Conservation (phyloP, 2,113 vertebrate genomes). For the Nycticebus coucang region DNA sequence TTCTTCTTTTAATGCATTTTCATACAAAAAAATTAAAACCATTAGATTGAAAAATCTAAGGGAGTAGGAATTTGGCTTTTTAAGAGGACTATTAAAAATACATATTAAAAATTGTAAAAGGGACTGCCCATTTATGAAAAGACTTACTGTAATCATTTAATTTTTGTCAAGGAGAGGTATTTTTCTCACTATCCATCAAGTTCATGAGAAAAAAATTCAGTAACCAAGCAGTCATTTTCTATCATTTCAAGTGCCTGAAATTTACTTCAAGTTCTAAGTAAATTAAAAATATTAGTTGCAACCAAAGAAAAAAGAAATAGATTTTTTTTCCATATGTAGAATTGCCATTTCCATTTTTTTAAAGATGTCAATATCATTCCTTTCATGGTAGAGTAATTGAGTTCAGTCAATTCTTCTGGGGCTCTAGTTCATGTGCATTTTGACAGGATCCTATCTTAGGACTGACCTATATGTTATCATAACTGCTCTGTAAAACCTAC, state of each 20-base stretch:
- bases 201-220: slow-evolving; percentile 51
- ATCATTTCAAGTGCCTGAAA: slow-evolving; percentile 40
- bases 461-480: not conserved
- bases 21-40: not conserved
- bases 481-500: not conserved
- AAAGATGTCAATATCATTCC: not conserved
- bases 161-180: not conserved
- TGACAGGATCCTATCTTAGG: not conserved
- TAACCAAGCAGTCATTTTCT: not conserved
- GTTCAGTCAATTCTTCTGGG: not conserved
- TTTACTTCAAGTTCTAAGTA: not conserved
- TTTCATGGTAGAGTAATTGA: slow-evolving; percentile 38
- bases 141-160: slow-evolving; percentile 23
- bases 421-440: not conserved
- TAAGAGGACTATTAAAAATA: not conserved
- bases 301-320: not conserved
- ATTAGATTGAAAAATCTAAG: not conserved
- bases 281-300: not conserved
- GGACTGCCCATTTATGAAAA: not conserved
- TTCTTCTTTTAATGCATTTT: not conserved
- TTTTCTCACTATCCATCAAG: slow-evolving; percentile 46
- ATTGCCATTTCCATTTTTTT: slow-evolving; percentile 36
- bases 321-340: not conserved
- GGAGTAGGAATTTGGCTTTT: slow-evolving; percentile 6
- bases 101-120: not conserved